These are phyloP conservation scores for Neoscelio sp. DNA, from an alignment of 2,888 invertebrate species.

Conservation along the genomic window DNA sequence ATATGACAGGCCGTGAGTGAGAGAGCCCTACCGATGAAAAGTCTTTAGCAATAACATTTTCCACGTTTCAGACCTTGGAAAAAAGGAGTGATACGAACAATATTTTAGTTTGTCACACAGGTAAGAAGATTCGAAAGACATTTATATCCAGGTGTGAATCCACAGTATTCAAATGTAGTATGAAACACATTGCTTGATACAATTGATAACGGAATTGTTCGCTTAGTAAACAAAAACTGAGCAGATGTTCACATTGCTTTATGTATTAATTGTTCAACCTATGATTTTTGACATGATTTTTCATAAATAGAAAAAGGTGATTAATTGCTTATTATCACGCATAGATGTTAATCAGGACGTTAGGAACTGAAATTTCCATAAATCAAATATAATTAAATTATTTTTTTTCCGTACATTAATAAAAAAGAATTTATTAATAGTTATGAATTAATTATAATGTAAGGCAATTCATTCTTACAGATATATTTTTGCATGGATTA, in stretches of 20 bases:
- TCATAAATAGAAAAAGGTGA: not conserved
- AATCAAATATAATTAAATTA: too few species aligned
- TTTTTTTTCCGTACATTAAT: constrained; percentile 15
- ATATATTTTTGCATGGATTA: too few species aligned
- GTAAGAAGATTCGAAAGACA: not conserved
- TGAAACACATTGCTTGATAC: not conserved
- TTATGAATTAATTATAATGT: constrained; percentile 17
- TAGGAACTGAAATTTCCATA: too few species aligned
- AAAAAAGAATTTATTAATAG: too few species aligned
- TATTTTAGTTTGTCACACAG: constrained; percentile 52
- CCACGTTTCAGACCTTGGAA: not conserved
- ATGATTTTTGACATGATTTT: too few species aligned
- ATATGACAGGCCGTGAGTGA: constrained; percentile 24
- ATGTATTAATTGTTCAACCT: too few species aligned
- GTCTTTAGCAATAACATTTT: constrained; percentile 8
- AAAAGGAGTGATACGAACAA: constrained; percentile 35
- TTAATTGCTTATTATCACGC: too few species aligned
- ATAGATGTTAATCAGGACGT: too few species aligned
- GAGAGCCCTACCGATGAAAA: not conserved
- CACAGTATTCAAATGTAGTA: not conserved
- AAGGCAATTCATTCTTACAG: too few species aligned
- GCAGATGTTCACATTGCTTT: not conserved
- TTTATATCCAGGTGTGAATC: constrained; percentile 32
- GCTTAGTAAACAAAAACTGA: too few species aligned
- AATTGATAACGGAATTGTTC: not conserved